phyloP scores from a whole-genome alignment of 2,113 vertebrate species.

The Halichoerus grypus region DNA sequence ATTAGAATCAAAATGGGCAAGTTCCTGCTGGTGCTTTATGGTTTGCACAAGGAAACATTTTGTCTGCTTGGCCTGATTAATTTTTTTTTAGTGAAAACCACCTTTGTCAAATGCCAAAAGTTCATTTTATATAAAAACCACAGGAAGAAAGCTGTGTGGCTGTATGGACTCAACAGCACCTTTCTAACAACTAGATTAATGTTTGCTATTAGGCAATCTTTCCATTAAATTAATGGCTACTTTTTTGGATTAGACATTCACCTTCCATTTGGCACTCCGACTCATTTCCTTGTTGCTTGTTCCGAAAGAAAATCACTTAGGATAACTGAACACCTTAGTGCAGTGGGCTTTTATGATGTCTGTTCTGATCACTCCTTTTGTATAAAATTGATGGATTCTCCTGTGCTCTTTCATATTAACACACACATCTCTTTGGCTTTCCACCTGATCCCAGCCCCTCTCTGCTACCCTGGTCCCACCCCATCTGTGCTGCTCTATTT shows the following conservation, averaged over 20 bases:
- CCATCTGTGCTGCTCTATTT: background rate
- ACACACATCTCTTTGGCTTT: background rate
- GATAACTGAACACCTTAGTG: conserved; percentile 24
- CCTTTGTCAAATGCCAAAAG: conserved; percentile 57
- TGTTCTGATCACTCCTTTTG: background rate
- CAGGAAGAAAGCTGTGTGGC: conserved; percentile 51
- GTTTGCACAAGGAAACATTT: conserved; percentile 35
- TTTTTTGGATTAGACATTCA: conserved; percentile 33
- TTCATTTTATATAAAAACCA: conserved; percentile 54
- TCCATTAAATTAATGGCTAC: conserved; percentile 68
- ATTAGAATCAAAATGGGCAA: conserved; percentile 47
- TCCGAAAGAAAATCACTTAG: conserved; percentile 59
- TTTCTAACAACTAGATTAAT: conserved; percentile 62
- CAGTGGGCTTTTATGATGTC: conserved; percentile 21
- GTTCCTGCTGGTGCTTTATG: conserved; percentile 31
- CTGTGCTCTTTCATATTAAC: background rate
- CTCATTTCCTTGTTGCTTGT: conserved; percentile 69
- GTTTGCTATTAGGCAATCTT: conserved; percentile 64
- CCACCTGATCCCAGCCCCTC: background rate
- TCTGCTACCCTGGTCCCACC: background rate
- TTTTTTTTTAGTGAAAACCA: conserved; percentile 54
- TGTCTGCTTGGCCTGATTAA: conserved; percentile 40
- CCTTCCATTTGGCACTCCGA: conserved; percentile 67
- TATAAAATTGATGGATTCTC: background rate
- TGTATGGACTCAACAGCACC: background rate